These are phyloP conservation scores for Drosophila miranda DNA, from an alignment of 1,140 invertebrate species.

Conservation along the genomic window DNA sequence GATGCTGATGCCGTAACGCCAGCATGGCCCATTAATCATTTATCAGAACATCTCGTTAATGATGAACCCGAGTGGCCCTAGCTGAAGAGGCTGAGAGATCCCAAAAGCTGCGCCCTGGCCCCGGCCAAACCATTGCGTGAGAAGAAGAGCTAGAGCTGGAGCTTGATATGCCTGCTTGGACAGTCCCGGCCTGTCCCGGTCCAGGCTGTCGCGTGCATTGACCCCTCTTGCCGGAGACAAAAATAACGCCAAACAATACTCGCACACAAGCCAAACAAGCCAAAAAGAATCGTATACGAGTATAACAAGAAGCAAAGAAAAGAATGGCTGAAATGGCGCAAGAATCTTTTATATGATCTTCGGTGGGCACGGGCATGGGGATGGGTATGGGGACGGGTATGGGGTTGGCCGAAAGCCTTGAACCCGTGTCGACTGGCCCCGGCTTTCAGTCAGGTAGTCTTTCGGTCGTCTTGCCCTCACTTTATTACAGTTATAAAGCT, in stretches of 20 bases:
- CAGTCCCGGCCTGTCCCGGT: neutral
- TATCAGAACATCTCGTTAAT: slow-evolving; percentile 68
- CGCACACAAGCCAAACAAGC: slow-evolving; percentile 12
- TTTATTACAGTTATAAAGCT: slow-evolving; percentile 75
- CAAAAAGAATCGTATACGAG: slow-evolving; percentile 1
- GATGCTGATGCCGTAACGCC: slow-evolving; percentile 62
- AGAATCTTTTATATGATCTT: slow-evolving; percentile 38
- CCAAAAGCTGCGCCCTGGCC: neutral
- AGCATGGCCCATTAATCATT: slow-evolving; percentile 66
- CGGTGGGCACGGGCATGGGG: neutral
- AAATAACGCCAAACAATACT: slow-evolving; percentile 33
- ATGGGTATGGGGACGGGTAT: neutral
- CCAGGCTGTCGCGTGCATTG: slow-evolving; percentile 42
- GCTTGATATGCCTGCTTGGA: neutral
- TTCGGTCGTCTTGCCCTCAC: slow-evolving; percentile 41
- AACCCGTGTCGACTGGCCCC: slow-evolving; percentile 44
- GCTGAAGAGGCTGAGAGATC: neutral
- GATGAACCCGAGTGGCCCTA: slow-evolving; percentile 27
- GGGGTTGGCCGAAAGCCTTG: slow-evolving; percentile 54
- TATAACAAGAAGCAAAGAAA: slow-evolving; percentile 5
- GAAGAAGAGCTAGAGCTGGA: slow-evolving; percentile 17
- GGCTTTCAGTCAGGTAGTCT: slow-evolving; percentile 30
- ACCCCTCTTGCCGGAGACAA: slow-evolving; percentile 33
- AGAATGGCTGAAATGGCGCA: slow-evolving; percentile 49
- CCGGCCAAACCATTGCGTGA: slow-evolving; percentile 42